Percentiles rank a stretch among this genome's conserved stretches.
phyloP scores from a whole-genome alignment of 2,797 vertebrate genomes.

The Pyrocephalus nanus region DNA sequence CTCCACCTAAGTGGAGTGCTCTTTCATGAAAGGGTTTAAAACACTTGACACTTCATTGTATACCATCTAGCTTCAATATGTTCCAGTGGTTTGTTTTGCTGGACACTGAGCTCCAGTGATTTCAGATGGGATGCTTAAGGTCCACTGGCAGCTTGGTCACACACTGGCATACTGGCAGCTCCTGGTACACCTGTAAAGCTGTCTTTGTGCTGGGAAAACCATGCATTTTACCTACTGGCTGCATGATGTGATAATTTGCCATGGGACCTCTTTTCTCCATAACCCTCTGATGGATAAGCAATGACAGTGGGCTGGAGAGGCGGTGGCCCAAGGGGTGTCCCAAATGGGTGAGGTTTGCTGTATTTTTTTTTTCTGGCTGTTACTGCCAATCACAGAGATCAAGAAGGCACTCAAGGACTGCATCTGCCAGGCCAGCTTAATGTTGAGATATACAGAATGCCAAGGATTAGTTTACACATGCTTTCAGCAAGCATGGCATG shows the following conservation, averaged over 20 bases:
- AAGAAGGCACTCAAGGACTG: not conserved
- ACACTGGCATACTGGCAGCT: fast-evolving
- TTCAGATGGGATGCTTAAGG: not conserved
- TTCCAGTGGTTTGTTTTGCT: not conserved
- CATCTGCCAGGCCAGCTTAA: not conserved
- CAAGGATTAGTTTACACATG: slow-evolving; percentile 26
- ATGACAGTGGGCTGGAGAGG: not conserved
- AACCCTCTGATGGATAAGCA: not conserved
- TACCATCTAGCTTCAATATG: not conserved
- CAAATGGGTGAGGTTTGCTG: not conserved
- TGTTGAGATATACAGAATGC: not conserved
- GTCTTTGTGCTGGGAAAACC: not conserved
- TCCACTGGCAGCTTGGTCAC: not conserved
- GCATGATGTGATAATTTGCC: not conserved
- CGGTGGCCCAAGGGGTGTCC: not conserved
- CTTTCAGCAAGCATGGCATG: not conserved
- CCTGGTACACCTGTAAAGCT: not conserved
- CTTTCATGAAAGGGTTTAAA: not conserved
- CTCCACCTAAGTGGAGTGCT: not conserved
- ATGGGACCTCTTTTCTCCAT: not conserved
- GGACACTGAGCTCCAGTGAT: not conserved
- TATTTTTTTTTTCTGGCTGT: slow-evolving; percentile 25
- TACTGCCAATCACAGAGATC: slow-evolving; percentile 40
- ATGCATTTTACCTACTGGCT: not conserved
- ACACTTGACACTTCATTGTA: fast-evolving